Evolutionary conservation across 2,113 vertebrate genomes (phyloP), one percentile per base, ranked within the genome.

Genomic region (Rana temporaria): DNA sequence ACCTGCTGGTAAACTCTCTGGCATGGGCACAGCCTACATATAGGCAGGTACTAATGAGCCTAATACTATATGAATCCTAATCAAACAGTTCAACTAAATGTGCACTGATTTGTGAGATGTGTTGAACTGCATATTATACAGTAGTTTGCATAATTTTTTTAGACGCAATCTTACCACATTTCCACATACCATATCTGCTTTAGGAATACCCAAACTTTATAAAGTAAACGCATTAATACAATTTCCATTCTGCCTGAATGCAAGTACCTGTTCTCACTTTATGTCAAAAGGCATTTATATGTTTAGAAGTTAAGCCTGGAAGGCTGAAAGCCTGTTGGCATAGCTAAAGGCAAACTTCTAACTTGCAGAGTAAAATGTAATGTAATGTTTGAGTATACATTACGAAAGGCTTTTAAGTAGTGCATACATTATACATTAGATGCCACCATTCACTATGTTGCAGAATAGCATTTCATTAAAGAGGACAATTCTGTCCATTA

Each of bases 371-470:
- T 79, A 79, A 69, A 79, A 79, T 63, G 79, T 81, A 71, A 80
- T 80, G 66, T 62, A 81, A 72, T 63, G 57, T 81, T 63, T 53
- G 67, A 63, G 38, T 79, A 63, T 57, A 81, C 79, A 71, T 81
- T 81, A 81, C 63, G 56, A 60, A 81, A 72, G 79, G 38, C 79
- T 71, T 81, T 81, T 63, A 72, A 70, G 79, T 42, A 52, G 56
- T 72, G 56, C 67, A 81, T 71, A 72, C 57, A 81, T 81, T 71
- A 79, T 79, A 79, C 59, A 79, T 79, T 57, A 38, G 32, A 69
- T 69, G 65, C 53, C 78, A 70, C 78, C n/a, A 79, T 69, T 68
- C 64, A 68, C 64, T 68, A 68, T n/a, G n/a, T 34, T 60, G 78
- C 14, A 69, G 6, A 26, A 64, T 63, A 64, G 38, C 34, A 76